Evolutionary conservation across 2,888 invertebrate species (phyloP), one percentile per base, ranked within the genome.

Genomic region (Plebejus melissa): DNA sequence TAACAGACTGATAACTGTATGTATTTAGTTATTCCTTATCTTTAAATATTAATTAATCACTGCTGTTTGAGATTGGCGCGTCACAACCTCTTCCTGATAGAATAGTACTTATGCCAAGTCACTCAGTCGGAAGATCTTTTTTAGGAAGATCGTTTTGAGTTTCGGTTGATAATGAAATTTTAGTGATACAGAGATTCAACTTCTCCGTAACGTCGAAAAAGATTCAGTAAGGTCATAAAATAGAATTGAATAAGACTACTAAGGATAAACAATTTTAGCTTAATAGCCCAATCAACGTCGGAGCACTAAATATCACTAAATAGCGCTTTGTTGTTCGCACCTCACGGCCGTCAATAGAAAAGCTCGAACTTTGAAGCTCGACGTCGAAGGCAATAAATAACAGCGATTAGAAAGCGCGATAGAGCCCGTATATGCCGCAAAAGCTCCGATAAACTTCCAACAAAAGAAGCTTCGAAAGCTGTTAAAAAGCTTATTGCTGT

Each of bases 341-440:
- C 70, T 72, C 16, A 72, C 13, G 54, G 6, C 7, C 50, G 50
- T 72, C 72, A 71, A 28, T 41, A 46, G 72, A 50, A 71, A 72
- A 72, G 50, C 72, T 72, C n/a, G 32, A 72, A 54, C 72, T 72
- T 70, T 71, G 28, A 72, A 72, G 50, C 72, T 72, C 72, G 16
- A 72, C 72, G 50, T 32, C 50, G 50, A 54, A 50, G 72, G 72
- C 72, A 50, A 72, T 72, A 72, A 72, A 72, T 72, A 72, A 72
- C 71, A 72, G 50, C 72, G 72, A 72, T 50, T 72, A 72, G 72
- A 72, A 72, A 72, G 72, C 54, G 13, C 72, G 72, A 72, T 72
- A 72, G 72, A 72, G 72, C 72, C 72, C 72, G 72, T 72, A 72
- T 54, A 72, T 72, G 72, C 32, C 72, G 50, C 72, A 72, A 72